These are phyloP conservation scores for Saguinus imperator DNA, from an alignment of 2,113 vertebrate genomes.

Conservation along the genomic window DNA sequence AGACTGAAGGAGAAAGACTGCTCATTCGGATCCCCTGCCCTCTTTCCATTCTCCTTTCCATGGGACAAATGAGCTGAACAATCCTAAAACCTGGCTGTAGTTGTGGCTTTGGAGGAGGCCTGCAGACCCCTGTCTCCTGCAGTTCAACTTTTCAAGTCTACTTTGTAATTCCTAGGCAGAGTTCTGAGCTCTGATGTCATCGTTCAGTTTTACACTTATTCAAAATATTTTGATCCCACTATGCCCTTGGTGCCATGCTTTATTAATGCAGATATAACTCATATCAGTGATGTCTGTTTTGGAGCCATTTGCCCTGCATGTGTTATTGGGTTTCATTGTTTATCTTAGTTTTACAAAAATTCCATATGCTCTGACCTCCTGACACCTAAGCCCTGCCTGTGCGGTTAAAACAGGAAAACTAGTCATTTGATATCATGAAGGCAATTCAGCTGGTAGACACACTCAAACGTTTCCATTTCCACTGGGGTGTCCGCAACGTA, in stretches of 20 bases:
- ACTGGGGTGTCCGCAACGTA: not conserved
- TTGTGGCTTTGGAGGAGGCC: not conserved
- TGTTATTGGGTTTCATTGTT: slow-evolving; percentile 43
- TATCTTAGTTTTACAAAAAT: slow-evolving; percentile 40
- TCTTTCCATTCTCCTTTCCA: not conserved
- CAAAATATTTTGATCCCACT: slow-evolving; percentile 8
- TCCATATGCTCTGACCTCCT: not conserved
- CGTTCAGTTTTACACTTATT: not conserved
- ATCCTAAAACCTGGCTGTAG: not conserved
- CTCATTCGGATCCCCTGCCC: not conserved
- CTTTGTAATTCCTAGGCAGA: not conserved
- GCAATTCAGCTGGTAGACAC: slow-evolving; percentile 11
- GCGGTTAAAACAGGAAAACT: slow-evolving; percentile 30
- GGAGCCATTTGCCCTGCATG: not conserved
- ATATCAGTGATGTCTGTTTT: not conserved
- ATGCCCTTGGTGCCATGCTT: not conserved
- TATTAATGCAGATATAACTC: not conserved
- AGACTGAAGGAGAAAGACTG: not conserved
- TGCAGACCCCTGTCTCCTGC: not conserved
- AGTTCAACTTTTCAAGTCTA: not conserved
- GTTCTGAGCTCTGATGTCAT: not conserved
- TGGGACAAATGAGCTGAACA: not conserved
- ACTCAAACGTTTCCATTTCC: not conserved
- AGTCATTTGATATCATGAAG: slow-evolving; percentile 30
- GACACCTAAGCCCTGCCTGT: not conserved